These are phyloP conservation scores for Hirtodrosophila cameraria DNA, from an alignment of 2,888 invertebrate genomes.

Conservation along the genomic window DNA sequence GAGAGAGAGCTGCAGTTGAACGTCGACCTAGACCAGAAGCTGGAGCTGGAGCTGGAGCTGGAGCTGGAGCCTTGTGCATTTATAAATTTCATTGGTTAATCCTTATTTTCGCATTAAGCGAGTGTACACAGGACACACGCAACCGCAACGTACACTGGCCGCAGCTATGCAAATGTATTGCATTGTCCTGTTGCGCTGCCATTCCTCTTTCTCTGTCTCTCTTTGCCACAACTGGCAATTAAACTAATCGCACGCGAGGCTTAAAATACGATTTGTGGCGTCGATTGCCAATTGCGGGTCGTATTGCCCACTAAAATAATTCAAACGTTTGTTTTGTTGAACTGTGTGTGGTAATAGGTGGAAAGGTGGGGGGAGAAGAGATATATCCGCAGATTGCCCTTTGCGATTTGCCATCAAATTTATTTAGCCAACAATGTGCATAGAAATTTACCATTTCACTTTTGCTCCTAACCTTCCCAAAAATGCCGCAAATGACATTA, in stretches of 20 bases:
- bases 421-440: slow-evolving; percentile 51
- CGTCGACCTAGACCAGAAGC: too few relatives aligned
- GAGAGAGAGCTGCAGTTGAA: slow-evolving; percentile 9
- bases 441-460: slow-evolving; percentile 36
- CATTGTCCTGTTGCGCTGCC: slow-evolving; percentile 72
- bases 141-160: slow-evolving; percentile 16
- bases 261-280: slow-evolving; percentile 82
- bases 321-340: slow-evolving; percentile 14
- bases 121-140: slow-evolving; percentile 10
- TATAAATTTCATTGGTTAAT: slow-evolving; percentile 84
- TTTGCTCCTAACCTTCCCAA: slow-evolving; percentile 15
- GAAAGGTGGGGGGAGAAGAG: background rate
- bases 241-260: slow-evolving; percentile 84
- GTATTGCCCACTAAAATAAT: slow-evolving; percentile 29
- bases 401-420: slow-evolving; percentile 43
- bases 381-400: slow-evolving; percentile 30
- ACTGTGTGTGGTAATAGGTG: background rate
- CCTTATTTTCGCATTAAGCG: slow-evolving; percentile 81
- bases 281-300: slow-evolving; percentile 72
- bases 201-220: background rate
- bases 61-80: slow-evolving; percentile 63
- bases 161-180: slow-evolving; percentile 71
- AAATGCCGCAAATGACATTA: slow-evolving; percentile 62
- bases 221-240: slow-evolving; percentile 78
- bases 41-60: slow-evolving; percentile 22